A percentile compares a stretch with the other conserved stretches of the same genome.
phyloP scores from a whole-genome alignment of 2,797 vertebrate species.

The Halcyon leucocephala region DNA sequence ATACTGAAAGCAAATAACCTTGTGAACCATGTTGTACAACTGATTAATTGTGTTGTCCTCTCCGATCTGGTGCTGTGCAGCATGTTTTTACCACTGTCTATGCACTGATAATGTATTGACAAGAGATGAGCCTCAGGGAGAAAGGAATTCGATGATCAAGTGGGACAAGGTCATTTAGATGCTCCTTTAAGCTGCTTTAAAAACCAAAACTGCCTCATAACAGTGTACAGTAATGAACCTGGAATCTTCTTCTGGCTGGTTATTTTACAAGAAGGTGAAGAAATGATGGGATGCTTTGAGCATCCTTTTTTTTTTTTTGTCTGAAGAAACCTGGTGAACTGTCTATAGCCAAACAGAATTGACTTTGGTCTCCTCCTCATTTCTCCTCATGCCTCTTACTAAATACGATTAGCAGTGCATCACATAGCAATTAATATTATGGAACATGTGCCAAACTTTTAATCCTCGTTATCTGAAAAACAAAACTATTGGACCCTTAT shows the following conservation, averaged over 20 bases:
- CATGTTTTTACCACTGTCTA: background rate
- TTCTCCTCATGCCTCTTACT: background rate
- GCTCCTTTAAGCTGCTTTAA: conserved; percentile 32
- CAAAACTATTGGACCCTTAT: conserved; percentile 4
- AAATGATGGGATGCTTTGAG: background rate
- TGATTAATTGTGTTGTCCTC: background rate
- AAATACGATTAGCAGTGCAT: conserved; percentile 6
- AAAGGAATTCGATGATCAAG: conserved; percentile 75
- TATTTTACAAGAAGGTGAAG: background rate
- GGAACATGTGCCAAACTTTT: background rate
- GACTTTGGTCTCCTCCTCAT: background rate
- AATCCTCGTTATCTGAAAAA: conserved; percentile 6
- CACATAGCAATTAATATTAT: background rate
- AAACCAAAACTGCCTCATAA: background rate
- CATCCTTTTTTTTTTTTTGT: background rate
- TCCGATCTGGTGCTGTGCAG: background rate
- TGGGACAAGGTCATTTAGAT: conserved; percentile 86
- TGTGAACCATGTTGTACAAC: background rate
- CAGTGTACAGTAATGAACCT: background rate
- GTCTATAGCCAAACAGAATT: background rate
- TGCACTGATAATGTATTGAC: conserved; percentile 84
- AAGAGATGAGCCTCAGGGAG: conserved; percentile 76
- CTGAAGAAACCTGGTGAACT: background rate
- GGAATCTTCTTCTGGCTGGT: background rate
- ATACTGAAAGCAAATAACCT: background rate